Evolutionary conservation across 2,113 vertebrate species (phyloP).

Genomic region (Argyrosomus japonicus): DNA sequence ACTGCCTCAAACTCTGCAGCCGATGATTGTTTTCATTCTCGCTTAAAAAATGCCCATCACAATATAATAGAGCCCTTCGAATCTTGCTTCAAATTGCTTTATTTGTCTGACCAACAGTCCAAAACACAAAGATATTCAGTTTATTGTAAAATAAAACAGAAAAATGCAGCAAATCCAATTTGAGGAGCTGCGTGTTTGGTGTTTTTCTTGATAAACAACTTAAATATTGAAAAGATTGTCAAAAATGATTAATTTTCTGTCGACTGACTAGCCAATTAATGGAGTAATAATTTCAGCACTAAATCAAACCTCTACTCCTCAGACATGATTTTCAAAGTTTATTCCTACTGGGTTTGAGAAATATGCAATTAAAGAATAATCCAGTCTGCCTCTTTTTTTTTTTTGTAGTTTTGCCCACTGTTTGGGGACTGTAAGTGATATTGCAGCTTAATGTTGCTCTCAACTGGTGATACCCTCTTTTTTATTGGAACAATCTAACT

Average conservation of each 20-base stretch:
- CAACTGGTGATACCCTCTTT: too few species aligned
- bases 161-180: neutral
- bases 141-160: neutral
- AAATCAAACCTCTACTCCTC: neutral
- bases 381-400: too few species aligned
- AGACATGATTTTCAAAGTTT: neutral
- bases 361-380: neutral
- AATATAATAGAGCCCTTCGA: neutral
- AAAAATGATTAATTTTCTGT: neutral
- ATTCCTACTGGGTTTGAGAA: neutral
- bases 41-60: neutral
- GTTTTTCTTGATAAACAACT: slow-evolving; percentile 1
- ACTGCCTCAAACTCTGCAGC: neutral
- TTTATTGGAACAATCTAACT: neutral
- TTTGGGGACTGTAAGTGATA: neutral
- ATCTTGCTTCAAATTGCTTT: neutral
- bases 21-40: neutral
- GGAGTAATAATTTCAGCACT: neutral
- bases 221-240: neutral
- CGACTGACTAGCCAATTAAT: neutral
- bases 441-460: too few species aligned
- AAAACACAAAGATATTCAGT: neutral
- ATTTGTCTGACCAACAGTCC: neutral
- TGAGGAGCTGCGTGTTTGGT: neutral
- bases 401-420: neutral